Conservation (phyloP, 2,888 invertebrate species). For the Polietes domitor region DNA sequence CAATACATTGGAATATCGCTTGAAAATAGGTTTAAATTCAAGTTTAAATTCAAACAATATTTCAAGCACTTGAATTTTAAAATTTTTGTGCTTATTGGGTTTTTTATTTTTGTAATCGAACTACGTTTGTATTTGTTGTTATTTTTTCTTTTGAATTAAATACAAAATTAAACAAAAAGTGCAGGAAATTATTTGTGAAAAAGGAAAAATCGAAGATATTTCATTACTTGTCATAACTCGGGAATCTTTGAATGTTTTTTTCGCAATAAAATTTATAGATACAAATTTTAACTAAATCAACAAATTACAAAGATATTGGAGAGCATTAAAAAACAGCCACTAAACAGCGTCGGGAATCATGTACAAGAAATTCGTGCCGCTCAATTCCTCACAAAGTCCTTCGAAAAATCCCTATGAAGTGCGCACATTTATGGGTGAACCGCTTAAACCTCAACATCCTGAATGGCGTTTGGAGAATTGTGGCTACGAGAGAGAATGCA, state of each 20-base stretch:
- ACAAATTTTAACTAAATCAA: no score
- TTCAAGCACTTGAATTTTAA: no score
- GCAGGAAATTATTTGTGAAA: conserved; percentile 1
- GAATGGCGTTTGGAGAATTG: conserved; percentile 73
- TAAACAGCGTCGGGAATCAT: conserved; percentile 70
- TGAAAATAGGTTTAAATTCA: no score
- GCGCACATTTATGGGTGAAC: conserved; percentile 75
- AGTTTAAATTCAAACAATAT: no score
- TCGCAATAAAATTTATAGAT: neutral
- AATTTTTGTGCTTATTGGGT: no score
- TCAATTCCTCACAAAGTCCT: conserved; percentile 73
- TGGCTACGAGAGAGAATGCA: conserved; percentile 71
- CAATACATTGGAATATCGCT: no score
- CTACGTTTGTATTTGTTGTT: conserved; percentile 31
- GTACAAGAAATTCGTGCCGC: conserved; percentile 77
- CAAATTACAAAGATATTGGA: no score
- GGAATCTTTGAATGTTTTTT: no score
- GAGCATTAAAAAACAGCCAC: no score
- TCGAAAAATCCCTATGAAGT: conserved; percentile 76
- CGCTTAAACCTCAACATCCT: conserved; percentile 34
- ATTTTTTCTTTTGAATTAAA: neutral
- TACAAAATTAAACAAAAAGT: no score
- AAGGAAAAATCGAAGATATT: conserved; percentile 19
- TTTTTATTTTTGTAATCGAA: conserved; percentile 28
- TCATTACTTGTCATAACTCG: neutral